Base-by-base conservation (phyloP, 2,797 vertebrate species). In the Xerus rutilus region DNA sequence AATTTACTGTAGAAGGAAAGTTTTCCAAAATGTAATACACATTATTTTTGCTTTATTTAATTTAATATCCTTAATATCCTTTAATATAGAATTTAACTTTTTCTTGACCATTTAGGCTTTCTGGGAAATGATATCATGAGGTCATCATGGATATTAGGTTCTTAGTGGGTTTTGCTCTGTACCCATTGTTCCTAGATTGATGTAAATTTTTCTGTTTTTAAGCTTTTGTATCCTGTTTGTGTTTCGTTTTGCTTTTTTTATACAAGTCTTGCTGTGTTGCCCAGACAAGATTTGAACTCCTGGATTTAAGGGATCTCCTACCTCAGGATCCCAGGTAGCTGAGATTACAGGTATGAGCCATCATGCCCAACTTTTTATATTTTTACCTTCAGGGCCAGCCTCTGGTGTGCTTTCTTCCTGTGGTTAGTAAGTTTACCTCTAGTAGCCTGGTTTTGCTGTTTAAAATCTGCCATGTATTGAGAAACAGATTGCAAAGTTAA, bases 401-500 rank as follows among this genome's bases (percentile, higher is more conserved):
- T 89, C 13, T 45, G 52, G 21, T 72, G 5, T 57, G 45, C 54
- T 79, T 92, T 89, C 54, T 74, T 74, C 67, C 39, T 95, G 17
- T 45, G 14, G 69, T 82, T 84, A 69, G 32, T 32, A 39, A 64
- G 13, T 90, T 94, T 84, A 35, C 43, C 57, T 96, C 43, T 69
- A 45, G 13, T 62, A 49, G 45, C 9, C n/a, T 35, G 35, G 30
- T 72, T 67, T 93, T 89, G 4, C 11, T 89, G 67, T 95, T 92
- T 77, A 82, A 81, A 79, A 74, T 81, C 23, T 77, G 21, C 14
- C 82, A 6, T 39, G 32, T 12, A 81, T 28, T 43, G 64, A 57
- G 30, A 86, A 91, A 77, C 65, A 47, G 14, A 83, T 86, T 59
- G 15, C 2, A 94, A 95, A 97, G 25, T 81, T 92, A 72, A 45